Conservation (phyloP, 2,113 vertebrate species). For the Dromas ardeola region DNA sequence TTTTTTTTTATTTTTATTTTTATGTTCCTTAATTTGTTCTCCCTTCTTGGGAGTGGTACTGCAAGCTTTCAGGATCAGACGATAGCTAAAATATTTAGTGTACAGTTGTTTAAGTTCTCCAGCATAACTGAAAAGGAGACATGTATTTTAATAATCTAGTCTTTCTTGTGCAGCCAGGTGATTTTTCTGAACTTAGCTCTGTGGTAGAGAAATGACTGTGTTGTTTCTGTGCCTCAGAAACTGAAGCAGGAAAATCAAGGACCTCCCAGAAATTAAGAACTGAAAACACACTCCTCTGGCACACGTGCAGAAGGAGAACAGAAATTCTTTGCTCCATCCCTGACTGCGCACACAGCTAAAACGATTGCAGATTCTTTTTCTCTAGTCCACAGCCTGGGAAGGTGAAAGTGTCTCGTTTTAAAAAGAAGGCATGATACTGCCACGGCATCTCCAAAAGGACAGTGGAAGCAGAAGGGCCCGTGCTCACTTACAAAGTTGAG, state of each 20-base stretch:
- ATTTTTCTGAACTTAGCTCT: neutral
- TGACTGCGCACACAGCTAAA: neutral
- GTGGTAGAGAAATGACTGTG: neutral
- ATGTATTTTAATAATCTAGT: neutral
- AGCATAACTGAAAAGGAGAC: neutral
- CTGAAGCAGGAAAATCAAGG: neutral
- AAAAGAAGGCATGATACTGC: neutral
- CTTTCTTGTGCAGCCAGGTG: neutral
- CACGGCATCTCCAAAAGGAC: neutral
- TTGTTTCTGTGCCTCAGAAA: neutral
- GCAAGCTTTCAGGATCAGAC: neutral
- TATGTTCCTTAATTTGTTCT: neutral
- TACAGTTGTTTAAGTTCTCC: neutral
- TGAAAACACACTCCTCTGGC: neutral
- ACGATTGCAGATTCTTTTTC: neutral
- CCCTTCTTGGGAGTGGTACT: neutral
- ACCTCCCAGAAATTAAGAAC: neutral
- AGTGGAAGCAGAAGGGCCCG: neutral
- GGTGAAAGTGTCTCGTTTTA: neutral
- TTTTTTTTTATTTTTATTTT: neutral
- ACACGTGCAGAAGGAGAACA: accelerated
- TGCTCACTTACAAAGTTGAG: neutral
- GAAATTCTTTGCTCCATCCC: neutral
- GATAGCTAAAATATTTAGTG: neutral
- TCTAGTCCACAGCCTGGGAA: neutral